Evolutionary conservation across 2,797 vertebrate species (phyloP), one percentile per base, ranked within the genome.

Genomic region (Nyctalus aviator): DNA sequence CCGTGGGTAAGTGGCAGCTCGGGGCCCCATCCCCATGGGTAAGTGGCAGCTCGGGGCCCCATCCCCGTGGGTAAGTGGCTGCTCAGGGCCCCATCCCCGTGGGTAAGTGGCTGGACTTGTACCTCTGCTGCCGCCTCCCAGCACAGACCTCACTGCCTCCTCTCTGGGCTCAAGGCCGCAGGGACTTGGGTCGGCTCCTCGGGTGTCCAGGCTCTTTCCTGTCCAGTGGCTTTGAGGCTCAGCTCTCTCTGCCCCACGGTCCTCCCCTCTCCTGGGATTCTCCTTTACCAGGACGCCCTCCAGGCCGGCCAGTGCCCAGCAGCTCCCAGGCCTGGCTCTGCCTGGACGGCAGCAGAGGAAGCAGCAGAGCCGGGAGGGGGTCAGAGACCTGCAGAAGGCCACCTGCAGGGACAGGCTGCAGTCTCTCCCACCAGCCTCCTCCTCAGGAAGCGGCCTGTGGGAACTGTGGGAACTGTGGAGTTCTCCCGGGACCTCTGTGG

Each of bases 121-220:
- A 5, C 15, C 20, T 13, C 4, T 4, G 27, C 57, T 8, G 4
- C 5, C 0, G 4, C 41, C 6, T 21, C 9, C 20, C 23, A 0
- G 20, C 0, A 15, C 7, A 1, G 73, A n/a, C 75, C 57, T 27
- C 1, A 41, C 5, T 0, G 20, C 27, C 6, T 9, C 53, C 10
- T 46, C 46, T 57, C 23, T 1, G 25, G n/a, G 21, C 15, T 12
- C 85, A 57, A n/a, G 71, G n/a, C 37, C 50, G 20, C 64, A 71
- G 48, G 64, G 57, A 9, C 23, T n/a, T 27, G 6, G 21, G n/a
- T 35, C 12, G 4, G 46, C 46, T 48, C 46, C 46, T 48, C 13
- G 13, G 9, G 46, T 48, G 46, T 13, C 46, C 46, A 48, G 46
- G 46, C 46, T 13, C 46, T 13, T 48, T 48, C 46, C 46, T 48